Percentiles rank a stretch among this genome's conserved stretches.
phyloP scores from a whole-genome alignment of 2,113 vertebrate species.

The Carlito syrichta region DNA sequence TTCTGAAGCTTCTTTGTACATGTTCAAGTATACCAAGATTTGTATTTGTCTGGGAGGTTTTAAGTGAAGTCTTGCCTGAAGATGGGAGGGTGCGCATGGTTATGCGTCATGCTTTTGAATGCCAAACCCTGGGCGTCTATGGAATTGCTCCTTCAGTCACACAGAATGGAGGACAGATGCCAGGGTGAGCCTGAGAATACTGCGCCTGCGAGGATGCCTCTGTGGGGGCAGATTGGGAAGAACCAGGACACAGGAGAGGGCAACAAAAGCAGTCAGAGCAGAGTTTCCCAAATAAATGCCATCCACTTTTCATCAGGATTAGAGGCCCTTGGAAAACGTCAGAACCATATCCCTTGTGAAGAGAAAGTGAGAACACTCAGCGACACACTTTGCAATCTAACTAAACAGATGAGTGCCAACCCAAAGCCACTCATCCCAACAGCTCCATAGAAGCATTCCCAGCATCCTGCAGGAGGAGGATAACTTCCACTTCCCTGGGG shows the following conservation, averaged over 20 bases:
- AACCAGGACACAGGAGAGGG: rapidly evolving
- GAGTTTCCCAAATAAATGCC: neutral
- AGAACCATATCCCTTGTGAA: neutral
- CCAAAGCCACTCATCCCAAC: rapidly evolving
- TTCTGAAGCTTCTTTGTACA: rapidly evolving
- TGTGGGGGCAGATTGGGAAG: neutral
- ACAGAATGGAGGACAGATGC: neutral
- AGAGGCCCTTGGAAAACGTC: neutral
- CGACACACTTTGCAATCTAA: neutral
- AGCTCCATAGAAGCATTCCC: rapidly evolving
- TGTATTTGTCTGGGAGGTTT: neutral
- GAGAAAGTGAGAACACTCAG: neutral
- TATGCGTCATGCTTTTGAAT: neutral
- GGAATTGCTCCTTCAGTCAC: neutral
- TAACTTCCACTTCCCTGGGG: rapidly evolving
- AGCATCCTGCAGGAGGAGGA: rapidly evolving
- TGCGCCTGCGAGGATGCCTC: neutral
- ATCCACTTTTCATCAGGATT: neutral
- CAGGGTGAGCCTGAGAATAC: neutral
- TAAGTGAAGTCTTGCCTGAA: neutral
- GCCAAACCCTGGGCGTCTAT: neutral
- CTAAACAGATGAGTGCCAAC: neutral
- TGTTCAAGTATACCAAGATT: rapidly evolving
- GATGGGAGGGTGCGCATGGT: neutral
- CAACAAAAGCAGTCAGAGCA: neutral